Evolutionary conservation across 2,113 vertebrate species (phyloP).

Genomic region (Hepsetus odoe): DNA sequence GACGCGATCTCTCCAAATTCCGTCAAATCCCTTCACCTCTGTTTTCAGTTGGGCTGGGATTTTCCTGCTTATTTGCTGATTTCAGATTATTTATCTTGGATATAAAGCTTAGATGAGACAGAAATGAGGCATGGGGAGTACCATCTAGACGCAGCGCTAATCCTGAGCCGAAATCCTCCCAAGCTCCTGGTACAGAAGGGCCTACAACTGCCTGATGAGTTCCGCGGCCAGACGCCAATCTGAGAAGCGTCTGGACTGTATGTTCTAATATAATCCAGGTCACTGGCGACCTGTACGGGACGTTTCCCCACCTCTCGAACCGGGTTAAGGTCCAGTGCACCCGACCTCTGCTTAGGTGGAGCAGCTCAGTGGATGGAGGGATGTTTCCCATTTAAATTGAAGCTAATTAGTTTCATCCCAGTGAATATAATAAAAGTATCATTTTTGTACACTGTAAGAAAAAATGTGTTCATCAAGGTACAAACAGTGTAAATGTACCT

Average conservation of each 20-base stretch:
- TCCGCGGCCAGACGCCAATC: neutral
- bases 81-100: conserved; percentile 15
- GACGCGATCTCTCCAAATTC: neutral
- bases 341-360: no score
- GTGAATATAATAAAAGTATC: no score
- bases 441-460: no score
- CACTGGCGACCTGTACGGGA: no score
- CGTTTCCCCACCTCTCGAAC: neutral
- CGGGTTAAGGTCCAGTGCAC: no score
- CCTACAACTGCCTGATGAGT: neutral
- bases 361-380: no score
- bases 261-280: neutral
- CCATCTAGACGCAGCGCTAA: conserved; percentile 7
- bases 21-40: neutral
- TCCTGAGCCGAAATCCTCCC: neutral
- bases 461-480: no score
- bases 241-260: neutral
- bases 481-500: no score
- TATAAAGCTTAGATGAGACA: neutral
- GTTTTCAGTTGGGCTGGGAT: neutral
- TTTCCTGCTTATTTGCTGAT: neutral
- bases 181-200: neutral
- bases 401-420: no score
- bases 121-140: neutral
- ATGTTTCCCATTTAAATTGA: no score